These are phyloP conservation scores for Lithophane leautieri DNA, from an alignment of 2,888 invertebrate genomes.

Conservation along the genomic window DNA sequence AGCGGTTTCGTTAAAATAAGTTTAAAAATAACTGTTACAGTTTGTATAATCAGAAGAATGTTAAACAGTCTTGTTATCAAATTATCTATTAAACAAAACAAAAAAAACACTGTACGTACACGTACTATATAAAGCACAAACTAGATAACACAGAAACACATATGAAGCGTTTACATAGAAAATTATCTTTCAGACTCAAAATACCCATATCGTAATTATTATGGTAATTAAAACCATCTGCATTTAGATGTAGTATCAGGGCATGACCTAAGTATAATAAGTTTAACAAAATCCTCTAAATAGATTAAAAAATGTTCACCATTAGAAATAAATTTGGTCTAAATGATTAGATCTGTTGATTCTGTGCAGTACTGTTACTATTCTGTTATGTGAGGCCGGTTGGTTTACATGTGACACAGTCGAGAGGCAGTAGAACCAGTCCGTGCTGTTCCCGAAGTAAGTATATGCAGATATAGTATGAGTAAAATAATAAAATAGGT, in stretches of 20 bases:
- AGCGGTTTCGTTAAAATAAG: not conserved
- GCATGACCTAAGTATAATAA: not conserved
- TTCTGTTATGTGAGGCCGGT: conserved; percentile 52
- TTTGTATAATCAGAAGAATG: not conserved
- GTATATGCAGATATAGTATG: no score
- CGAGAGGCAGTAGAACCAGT: conserved; percentile 25
- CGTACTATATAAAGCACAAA: not conserved
- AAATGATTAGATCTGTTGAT: conserved; percentile 39
- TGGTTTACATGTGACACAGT: conserved; percentile 27
- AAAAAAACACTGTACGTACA: not conserved
- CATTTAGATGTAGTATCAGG: not conserved
- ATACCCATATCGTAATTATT: not conserved
- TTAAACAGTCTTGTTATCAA: not conserved
- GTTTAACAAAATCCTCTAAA: not conserved
- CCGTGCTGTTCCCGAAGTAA: not conserved
- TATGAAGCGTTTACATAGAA: not conserved
- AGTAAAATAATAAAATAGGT: not conserved
- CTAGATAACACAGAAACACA: no score
- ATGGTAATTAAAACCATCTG: not conserved
- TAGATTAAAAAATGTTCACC: conserved; percentile 4
- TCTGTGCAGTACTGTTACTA: conserved; percentile 45
- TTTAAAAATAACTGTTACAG: not conserved
- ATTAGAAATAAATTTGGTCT: conserved; percentile 36
- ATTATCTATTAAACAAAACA: no score
- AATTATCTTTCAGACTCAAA: not conserved